Base-by-base conservation (phyloP, 2,888 invertebrate species). In the Alloscopus bannaensis region DNA sequence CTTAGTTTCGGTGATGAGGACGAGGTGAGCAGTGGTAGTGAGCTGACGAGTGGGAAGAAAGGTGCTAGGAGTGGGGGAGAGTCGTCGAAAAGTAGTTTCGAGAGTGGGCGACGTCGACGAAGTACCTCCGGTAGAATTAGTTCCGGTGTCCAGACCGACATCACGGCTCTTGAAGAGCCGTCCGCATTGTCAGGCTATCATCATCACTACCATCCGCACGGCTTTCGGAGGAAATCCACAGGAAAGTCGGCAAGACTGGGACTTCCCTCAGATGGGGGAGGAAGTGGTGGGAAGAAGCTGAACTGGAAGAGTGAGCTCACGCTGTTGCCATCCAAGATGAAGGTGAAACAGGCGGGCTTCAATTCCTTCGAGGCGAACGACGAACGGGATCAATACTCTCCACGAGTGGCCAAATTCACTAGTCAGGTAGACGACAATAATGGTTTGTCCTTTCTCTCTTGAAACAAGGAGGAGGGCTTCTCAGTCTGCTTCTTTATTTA, bases 231-330 rank as follows among this genome's bases (percentile, higher is more conserved):
- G 66, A 79, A 79, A 40, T 64, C 83, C 18, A 42, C 76, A 2
- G 72, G 70, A 66, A 76, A 71, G 66, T 70, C 75, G 4, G 16
- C 24, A 1, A 29, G 75, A 69, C 47, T 79, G 18, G 80, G 77
- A 24, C 29, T 68, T 68, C 80, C 83, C 6, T 2, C 59, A 18
- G n/a, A n/a, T n/a, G n/a, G n/a, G n/a, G 72, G 72, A 40, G 72
- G 72, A 40, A 40, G 62, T 20, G 24, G 62, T 20, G 84, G 81
- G 31, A 86, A 86, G 72, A 84, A 84, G 69, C 68, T 86, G 8
- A 86, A 86, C 62, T 86, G 86, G 86, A 86, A 86, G 59, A 86
- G 86, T 81, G 86, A 86, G 68, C 72, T 86, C 18, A 85, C 84
- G 4, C 69, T 86, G 4, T 50, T 86, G 13, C 86, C 86, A 20